These are phyloP conservation scores for Thecophora atra DNA, from an alignment of 2,888 invertebrate genomes.

Conservation along the genomic window DNA sequence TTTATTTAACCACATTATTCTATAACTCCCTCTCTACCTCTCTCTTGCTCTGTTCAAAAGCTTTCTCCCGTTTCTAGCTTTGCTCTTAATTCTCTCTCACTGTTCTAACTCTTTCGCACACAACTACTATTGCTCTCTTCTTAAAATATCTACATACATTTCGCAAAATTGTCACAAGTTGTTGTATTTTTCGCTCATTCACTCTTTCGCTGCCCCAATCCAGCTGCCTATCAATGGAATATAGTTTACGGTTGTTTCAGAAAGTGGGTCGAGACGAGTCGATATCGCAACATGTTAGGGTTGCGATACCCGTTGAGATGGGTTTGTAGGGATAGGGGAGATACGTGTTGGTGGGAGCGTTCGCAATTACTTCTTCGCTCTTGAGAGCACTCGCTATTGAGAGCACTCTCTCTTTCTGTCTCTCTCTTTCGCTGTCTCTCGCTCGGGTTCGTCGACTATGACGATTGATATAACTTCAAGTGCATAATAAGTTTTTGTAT, in stretches of 20 bases:
- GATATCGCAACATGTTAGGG: slow-evolving; percentile 85
- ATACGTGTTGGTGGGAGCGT: slow-evolving; percentile 41
- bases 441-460: no score
- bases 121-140: no score
- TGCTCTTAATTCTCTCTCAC: slow-evolving; percentile 11
- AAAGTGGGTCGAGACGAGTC: slow-evolving; percentile 91
- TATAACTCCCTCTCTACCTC: not conserved
- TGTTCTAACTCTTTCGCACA: not conserved
- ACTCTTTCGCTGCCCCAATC: slow-evolving; percentile 33
- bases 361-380: slow-evolving; percentile 5
- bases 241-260: slow-evolving; percentile 88
- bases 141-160: no score
- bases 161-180: slow-evolving; percentile 38
- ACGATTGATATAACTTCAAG: no score
- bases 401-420: no score
- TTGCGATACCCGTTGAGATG: slow-evolving; percentile 40
- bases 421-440: not conserved
- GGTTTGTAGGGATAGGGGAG: slow-evolving; percentile 10
- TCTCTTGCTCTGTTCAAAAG: slow-evolving; percentile 8
- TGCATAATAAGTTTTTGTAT: no score
- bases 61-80: not conserved
- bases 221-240: slow-evolving; percentile 44
- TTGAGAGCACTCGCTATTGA: no score
- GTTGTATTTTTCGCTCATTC: slow-evolving; percentile 48
- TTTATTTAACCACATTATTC: not conserved